A percentile compares a stretch with the other conserved stretches of the same genome.
Evolutionary conservation across 2,797 vertebrate genomes (phyloP).

Genomic region (Poeciliopsis infans): DNA sequence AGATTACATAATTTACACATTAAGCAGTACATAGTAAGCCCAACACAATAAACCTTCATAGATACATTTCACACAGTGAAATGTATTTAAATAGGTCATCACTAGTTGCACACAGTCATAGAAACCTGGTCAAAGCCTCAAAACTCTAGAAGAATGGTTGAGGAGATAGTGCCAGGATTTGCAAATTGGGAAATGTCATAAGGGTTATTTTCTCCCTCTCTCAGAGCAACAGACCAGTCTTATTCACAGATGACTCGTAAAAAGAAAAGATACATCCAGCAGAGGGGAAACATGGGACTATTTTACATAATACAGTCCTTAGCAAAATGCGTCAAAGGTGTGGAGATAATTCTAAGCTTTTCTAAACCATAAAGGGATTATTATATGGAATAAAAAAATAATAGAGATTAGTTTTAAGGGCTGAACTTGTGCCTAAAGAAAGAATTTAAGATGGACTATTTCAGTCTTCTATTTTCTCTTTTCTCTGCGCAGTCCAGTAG

Average conservation of each 20-base stretch:
- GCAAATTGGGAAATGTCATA: neutral
- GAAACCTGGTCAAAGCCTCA: neutral
- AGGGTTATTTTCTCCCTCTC: neutral
- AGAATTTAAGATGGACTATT: neutral
- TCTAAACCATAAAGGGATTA: conserved; percentile 5
- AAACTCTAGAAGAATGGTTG: neutral
- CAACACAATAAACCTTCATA: too few relatives aligned
- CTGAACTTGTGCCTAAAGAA: conserved; percentile 1
- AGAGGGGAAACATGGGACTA: neutral
- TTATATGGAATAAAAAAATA: conserved; percentile 4
- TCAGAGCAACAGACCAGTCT: neutral
- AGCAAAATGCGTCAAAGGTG: conserved; percentile 6
- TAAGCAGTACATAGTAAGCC: too few relatives aligned
- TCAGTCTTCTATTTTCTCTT: neutral
- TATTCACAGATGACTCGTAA: neutral
- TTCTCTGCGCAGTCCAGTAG: neutral
- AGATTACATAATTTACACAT: too few relatives aligned
- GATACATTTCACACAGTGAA: too few relatives aligned
- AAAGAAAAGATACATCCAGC: neutral
- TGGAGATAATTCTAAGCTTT: neutral
- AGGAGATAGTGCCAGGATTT: neutral
- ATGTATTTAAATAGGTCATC: too few relatives aligned
- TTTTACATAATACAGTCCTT: conserved; percentile 1
- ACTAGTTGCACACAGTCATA: too few relatives aligned
- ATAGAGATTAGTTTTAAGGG: conserved; percentile 4